Evolutionary conservation across 2,797 vertebrate species (phyloP).

Genomic region (Spinus olivaceus): DNA sequence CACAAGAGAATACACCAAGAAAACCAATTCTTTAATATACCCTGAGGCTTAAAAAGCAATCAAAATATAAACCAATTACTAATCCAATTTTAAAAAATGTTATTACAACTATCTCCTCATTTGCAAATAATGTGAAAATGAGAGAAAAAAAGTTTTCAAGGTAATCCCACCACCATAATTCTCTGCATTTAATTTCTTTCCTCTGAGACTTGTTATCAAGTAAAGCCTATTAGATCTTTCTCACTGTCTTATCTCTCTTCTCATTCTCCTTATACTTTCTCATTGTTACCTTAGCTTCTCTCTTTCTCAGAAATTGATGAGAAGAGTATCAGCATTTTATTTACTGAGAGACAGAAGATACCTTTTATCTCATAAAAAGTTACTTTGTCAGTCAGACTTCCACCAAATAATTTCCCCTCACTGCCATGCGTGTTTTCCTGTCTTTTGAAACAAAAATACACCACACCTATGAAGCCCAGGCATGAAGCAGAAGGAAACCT

Average conservation of each 20-base stretch:
- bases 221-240: background rate
- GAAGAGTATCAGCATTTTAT: background rate
- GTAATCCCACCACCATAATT: background rate
- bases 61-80: background rate
- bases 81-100: background rate
- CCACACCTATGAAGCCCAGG: background rate
- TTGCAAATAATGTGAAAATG: background rate
- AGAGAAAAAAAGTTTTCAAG: background rate
- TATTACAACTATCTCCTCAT: background rate
- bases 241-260: background rate
- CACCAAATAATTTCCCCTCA: background rate
- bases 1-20: background rate
- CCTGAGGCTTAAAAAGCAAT: background rate
- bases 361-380: background rate
- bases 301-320: background rate
- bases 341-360: background rate
- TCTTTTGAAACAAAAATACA: slow-evolving; percentile 24
- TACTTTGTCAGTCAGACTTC: background rate
- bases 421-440: background rate
- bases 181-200: background rate
- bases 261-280: background rate
- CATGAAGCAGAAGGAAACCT: background rate
- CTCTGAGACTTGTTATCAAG: background rate
- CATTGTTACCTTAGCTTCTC: background rate
- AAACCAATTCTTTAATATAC: background rate